These are phyloP conservation scores for Smithornis capensis DNA, from an alignment of 2,113 vertebrate genomes.

Conservation along the genomic window DNA sequence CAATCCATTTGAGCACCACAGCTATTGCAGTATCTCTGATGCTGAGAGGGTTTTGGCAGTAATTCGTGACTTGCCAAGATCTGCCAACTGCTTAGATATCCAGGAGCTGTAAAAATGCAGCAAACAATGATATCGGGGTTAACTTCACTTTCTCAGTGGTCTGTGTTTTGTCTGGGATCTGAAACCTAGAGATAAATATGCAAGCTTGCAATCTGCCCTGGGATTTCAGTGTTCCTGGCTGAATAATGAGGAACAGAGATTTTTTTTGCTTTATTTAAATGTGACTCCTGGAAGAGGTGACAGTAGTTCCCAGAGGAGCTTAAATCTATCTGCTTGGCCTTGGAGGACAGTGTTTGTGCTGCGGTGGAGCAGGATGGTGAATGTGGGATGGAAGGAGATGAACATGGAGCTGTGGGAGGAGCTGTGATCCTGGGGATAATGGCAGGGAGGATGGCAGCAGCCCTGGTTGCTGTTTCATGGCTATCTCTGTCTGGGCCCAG, in stretches of 20 bases:
- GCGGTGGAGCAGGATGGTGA: background rate
- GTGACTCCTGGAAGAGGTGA: slow-evolving; percentile 37
- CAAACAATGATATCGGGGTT: background rate
- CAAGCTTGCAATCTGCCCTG: slow-evolving; percentile 29
- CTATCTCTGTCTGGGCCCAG: background rate
- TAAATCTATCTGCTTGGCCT: background rate
- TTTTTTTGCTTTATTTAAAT: background rate
- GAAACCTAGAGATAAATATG: slow-evolving; percentile 44
- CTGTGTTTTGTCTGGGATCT: slow-evolving; percentile 56
- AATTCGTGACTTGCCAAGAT: background rate
- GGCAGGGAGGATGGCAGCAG: background rate
- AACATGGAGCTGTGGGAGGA: fast-evolving
- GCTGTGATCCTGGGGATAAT: background rate
- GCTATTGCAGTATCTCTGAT: background rate
- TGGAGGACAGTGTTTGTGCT: background rate
- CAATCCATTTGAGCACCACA: background rate
- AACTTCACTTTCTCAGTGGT: background rate
- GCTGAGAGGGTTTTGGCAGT: background rate
- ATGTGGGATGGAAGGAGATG: background rate
- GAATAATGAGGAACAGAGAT: slow-evolving; percentile 26
- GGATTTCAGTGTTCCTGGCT: slow-evolving; percentile 36
- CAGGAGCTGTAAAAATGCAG: background rate
- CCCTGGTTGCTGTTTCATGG: background rate
- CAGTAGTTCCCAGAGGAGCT: background rate
- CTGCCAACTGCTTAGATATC: background rate